Evolutionary conservation across 2,113 vertebrate genomes (phyloP).

Genomic region (Erythrolamprus reginae): DNA sequence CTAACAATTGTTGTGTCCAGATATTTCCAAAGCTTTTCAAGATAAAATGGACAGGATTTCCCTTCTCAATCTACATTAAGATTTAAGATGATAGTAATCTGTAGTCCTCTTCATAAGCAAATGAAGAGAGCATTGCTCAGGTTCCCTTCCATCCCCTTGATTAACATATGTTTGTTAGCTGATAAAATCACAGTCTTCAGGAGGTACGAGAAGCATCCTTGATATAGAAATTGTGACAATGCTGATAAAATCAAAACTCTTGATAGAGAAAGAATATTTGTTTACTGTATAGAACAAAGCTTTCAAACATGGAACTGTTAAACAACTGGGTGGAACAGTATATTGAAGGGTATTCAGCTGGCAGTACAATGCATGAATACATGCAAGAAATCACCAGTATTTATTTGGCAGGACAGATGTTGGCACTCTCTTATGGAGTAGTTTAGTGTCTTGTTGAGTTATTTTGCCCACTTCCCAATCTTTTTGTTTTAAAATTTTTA

Average conservation of each 20-base stretch:
- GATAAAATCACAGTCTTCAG: neutral
- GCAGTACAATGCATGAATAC: neutral
- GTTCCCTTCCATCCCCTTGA: neutral
- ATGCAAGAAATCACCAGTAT: neutral
- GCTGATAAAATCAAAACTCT: neutral
- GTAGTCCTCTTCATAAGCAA: neutral
- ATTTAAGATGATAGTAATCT: neutral
- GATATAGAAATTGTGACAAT: neutral
- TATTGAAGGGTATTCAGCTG: neutral
- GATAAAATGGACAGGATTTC: neutral
- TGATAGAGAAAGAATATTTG: neutral
- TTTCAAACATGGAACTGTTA: neutral
- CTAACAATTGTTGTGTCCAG: neutral
- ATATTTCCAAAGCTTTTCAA: neutral
- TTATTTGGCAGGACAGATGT: neutral
- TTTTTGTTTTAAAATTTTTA: neutral
- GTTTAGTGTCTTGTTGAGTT: neutral
- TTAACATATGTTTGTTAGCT: neutral
- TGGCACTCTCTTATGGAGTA: neutral
- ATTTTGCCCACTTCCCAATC: neutral
- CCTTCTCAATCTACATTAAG: neutral
- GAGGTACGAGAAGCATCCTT: neutral
- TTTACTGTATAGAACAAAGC: neutral
- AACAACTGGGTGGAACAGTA: neutral
- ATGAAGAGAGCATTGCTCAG: neutral